Evolutionary conservation across 1,140 invertebrate species (phyloP).

Genomic region (Trissolcus basalis): DNA sequence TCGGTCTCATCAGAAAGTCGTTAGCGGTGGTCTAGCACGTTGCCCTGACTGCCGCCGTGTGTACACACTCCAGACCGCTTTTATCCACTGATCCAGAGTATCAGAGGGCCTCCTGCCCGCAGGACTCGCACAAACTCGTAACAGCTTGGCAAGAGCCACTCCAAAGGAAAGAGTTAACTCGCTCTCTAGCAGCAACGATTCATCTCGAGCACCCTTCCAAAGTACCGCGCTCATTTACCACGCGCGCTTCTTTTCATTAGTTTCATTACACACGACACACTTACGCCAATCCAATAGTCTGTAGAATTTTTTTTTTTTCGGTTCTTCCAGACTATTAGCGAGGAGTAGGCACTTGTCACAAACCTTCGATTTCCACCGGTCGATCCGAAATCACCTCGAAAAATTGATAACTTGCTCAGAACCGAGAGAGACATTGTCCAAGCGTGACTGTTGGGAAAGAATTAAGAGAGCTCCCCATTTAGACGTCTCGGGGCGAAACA

Average conservation of each 20-base stretch:
- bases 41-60: slow-evolving; percentile 33
- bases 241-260: slow-evolving; percentile 51
- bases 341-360: slow-evolving; percentile 22
- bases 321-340: slow-evolving; percentile 28
- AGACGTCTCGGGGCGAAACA: too few species aligned
- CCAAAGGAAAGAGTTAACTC: slow-evolving; percentile 57
- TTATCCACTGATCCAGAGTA: slow-evolving; percentile 38
- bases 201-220: slow-evolving; percentile 44
- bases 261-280: slow-evolving; percentile 45
- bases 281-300: slow-evolving; percentile 4
- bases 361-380: too few species aligned
- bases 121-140: slow-evolving; percentile 48
- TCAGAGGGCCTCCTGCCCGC: slow-evolving; percentile 15
- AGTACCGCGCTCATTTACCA: slow-evolving; percentile 47
- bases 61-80: slow-evolving; percentile 42
- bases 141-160: slow-evolving; percentile 39
- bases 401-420: too few species aligned
- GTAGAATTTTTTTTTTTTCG: background rate
- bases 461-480: too few species aligned
- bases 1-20: slow-evolving; percentile 74
- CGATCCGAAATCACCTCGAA: too few species aligned
- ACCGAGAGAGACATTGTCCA: too few species aligned
- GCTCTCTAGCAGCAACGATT: slow-evolving; percentile 48
- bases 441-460: too few species aligned
- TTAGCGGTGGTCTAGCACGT: slow-evolving; percentile 63